Conservation (phyloP, 2,888 invertebrate genomes). For the Vesta saturnalis region DNA sequence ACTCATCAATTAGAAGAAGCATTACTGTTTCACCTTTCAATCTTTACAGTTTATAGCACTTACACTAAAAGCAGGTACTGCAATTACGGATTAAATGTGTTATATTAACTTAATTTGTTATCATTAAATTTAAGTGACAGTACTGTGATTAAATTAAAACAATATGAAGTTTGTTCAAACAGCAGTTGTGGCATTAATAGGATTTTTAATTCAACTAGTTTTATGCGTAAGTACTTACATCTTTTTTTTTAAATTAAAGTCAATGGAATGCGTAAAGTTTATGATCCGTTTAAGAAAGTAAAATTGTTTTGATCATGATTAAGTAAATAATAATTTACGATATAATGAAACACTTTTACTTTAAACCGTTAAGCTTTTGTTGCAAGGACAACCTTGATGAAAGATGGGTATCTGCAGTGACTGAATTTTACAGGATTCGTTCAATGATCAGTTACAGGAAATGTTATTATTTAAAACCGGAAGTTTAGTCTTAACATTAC, state of each 20-base stretch:
- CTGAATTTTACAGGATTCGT: slow-evolving; percentile 18
- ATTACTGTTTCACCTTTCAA: slow-evolving; percentile 25
- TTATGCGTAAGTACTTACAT: slow-evolving; percentile 52
- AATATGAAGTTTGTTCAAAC: slow-evolving; percentile 18
- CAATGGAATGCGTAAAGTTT: neutral
- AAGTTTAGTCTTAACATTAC: slow-evolving; percentile 25
- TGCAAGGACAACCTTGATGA: neutral
- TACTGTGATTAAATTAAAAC: neutral
- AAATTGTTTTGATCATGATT: slow-evolving; percentile 1
- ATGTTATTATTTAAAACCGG: slow-evolving; percentile 37
- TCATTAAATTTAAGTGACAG: neutral
- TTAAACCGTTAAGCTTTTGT: neutral
- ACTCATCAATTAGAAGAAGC: slow-evolving; percentile 33
- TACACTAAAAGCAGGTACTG: neutral
- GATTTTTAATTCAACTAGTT: slow-evolving; percentile 53
- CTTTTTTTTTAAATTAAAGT: neutral
- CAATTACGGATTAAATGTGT: neutral
- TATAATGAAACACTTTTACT: neutral
- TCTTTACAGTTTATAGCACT: slow-evolving; percentile 7
- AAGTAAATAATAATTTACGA: neutral
- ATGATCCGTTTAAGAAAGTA: neutral
- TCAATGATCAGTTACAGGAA: slow-evolving; percentile 25
- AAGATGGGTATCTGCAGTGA: slow-evolving; percentile 14
- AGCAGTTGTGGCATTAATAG: slow-evolving; percentile 47
- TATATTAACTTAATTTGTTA: neutral